These are phyloP conservation scores for Mola mola DNA, from an alignment of 2,113 vertebrate species.

Conservation along the genomic window DNA sequence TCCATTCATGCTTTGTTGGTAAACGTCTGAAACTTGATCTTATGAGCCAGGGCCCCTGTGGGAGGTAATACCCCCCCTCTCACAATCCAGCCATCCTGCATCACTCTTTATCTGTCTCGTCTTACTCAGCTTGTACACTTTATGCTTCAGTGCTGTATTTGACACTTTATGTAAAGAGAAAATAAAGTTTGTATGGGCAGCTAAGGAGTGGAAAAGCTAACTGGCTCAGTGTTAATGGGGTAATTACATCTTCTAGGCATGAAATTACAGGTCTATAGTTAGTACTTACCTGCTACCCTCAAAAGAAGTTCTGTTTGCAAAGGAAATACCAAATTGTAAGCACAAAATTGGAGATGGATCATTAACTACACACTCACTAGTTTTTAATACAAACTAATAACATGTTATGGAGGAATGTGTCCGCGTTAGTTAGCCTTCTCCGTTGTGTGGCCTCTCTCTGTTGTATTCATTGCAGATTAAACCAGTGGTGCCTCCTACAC, in stretches of 20 bases:
- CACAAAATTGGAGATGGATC: slow-evolving; percentile 35
- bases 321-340: slow-evolving; percentile 64
- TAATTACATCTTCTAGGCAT: slow-evolving; percentile 65
- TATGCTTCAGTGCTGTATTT: slow-evolving; percentile 1
- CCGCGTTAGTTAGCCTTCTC: slow-evolving; percentile 24
- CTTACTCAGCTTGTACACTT: neutral
- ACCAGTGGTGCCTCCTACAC: neutral
- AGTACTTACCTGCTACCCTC: slow-evolving; percentile 65
- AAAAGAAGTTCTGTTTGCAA: slow-evolving; percentile 64
- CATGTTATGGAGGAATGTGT: slow-evolving; percentile 22
- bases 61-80: slow-evolving; percentile 55
- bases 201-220: slow-evolving; percentile 51
- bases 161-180: slow-evolving; percentile 36
- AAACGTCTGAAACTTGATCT: slow-evolving; percentile 79
- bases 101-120: slow-evolving; percentile 22
- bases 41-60: slow-evolving; percentile 58
- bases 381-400: slow-evolving; percentile 62
- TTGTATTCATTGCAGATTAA: slow-evolving; percentile 14
- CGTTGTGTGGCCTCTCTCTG: neutral
- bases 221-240: slow-evolving; percentile 60
- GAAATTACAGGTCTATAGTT: slow-evolving; percentile 66
- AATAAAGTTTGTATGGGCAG: slow-evolving; percentile 54
- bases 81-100: slow-evolving; percentile 51
- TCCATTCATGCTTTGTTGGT: slow-evolving; percentile 74
- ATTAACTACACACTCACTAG: slow-evolving; percentile 33